Base-by-base conservation (phyloP, 2,888 invertebrate species). In the Belgica antarctica region DNA sequence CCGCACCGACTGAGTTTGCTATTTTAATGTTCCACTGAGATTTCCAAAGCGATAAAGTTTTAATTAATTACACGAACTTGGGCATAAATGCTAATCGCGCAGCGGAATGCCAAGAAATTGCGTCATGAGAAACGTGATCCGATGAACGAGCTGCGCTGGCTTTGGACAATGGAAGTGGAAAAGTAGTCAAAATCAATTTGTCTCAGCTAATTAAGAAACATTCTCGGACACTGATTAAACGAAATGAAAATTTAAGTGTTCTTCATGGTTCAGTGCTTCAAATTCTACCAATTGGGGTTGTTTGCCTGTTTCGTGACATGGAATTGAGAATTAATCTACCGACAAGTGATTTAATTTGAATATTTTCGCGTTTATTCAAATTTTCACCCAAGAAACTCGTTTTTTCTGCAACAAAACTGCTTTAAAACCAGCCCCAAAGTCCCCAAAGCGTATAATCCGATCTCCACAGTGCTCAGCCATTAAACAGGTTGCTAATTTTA, bases 21-120 rank as follows among this genome's bases (percentile, higher is more conserved):
- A 31, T 31, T 31, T 52, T 52, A 52, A 12, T 17, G n/a, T n/a
- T n/a, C 41, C 4, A 41, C 17, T 22, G 46, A 46, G 46, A 46
- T 46, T n/a, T 46, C 46, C 8, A 46, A 46, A n/a, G 52, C 52
- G 52, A 52, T 65, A 65, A 27, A 47, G 62, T 34, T 28, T 19
- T 47, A 46, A 65, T 65, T 65, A 65, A 65, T 65, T 47, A 65
- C 65, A 47, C 22, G 65, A 65, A 15, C 31, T 22, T 36, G 19
- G 28, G 46, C 27, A 7, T 8, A 65, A 63, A 63, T n/a, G 34
- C 41, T 15, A 63, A 22, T 1, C 5, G n/a, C 27, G 25, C 36
- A n/a, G 15, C 12, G 62, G 1, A 28, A 62, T 28, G 15, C 22
- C 25, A n/a, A n/a, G 59, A 59, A 34, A 34, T 24, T 7, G 22